Base-by-base conservation (phyloP, 2,888 invertebrate species). In the Euplexia lucipara region DNA sequence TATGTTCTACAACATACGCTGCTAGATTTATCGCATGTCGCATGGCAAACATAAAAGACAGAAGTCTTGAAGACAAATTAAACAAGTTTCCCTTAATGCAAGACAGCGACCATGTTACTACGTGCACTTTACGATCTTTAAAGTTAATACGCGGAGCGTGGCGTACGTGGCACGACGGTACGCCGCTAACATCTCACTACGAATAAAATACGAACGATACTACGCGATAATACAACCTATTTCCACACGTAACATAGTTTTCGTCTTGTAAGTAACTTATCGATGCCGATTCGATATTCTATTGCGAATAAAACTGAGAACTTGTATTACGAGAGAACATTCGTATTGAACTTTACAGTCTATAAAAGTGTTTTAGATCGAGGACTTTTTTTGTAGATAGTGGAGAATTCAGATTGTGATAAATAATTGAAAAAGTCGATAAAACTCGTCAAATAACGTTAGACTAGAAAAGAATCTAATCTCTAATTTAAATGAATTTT, bases 191-290 rank as follows among this genome's bases (percentile, higher is more conserved):
- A 63, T 61, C 53, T 63, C 53, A 53, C 62, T 59, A 45, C 68
- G 60, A 66, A 78, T 78, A 76, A 79, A 67, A 79, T 66, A 66
- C 66, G 65, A 66, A 58, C 60, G 66, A 78, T 76, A 70, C 70
- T 66, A 70, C 42, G 45, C 67, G 61, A 66, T 72, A 66, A 59
- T 74, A 74, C 73, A 74, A 79, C 60, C 63, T 76, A 79, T 72
- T 77, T 75, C 48, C 18, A 57, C 72, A 72, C 76, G 56, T 70
- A 76, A 75, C 48, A 60, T 45, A 57, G 63, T 70, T 64, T 60
- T 47, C 73, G 54, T 63, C 20, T 51, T 48, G 39, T 39, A 73
- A 69, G 42, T 56, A 60, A 76, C 39, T 57, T 74, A 70, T 57
- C 45, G 71, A 54, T 53, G 44, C 18, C 26, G 41, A 60, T 60